A percentile compares a stretch with the other conserved stretches of the same genome.
phyloP scores from a whole-genome alignment of 2,888 invertebrate species.

The Lycocerus yunnanus region DNA sequence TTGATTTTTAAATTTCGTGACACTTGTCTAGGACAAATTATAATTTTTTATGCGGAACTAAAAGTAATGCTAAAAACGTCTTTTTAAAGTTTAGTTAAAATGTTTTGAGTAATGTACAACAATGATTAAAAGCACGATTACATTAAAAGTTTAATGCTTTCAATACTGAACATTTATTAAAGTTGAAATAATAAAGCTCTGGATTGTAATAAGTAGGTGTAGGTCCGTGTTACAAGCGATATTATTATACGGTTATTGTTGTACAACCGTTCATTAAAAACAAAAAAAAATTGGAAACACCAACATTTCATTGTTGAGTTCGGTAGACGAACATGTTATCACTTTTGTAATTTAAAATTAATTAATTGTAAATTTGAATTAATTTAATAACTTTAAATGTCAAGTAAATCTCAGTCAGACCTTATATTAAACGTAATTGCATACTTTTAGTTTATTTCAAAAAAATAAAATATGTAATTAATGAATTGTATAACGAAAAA shows the following conservation, averaged over 20 bases:
- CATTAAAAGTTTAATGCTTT: slow-evolving; percentile 20
- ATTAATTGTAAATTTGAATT: not conserved
- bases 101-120: not conserved
- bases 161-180: slow-evolving; percentile 22
- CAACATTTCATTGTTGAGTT: not conserved
- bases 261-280: not conserved
- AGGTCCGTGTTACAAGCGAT: slow-evolving; percentile 14
- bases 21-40: not conserved
- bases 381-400: not conserved
- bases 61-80: not conserved
- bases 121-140: slow-evolving; percentile 21
- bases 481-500: not conserved
- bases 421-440: not conserved
- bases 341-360: not conserved
- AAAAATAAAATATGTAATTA: not conserved
- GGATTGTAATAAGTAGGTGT: slow-evolving; percentile 20
- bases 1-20: not conserved
- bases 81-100: too few relatives aligned
- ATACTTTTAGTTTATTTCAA: not conserved
- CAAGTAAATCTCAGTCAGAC: not conserved
- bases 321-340: not conserved
- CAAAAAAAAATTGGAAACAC: slow-evolving; percentile 16
- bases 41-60: not conserved
- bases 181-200: slow-evolving; percentile 23
- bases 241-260: slow-evolving; percentile 18